Evolutionary conservation across 2,113 vertebrate species (phyloP).

Genomic region (Apodemus sylvaticus): DNA sequence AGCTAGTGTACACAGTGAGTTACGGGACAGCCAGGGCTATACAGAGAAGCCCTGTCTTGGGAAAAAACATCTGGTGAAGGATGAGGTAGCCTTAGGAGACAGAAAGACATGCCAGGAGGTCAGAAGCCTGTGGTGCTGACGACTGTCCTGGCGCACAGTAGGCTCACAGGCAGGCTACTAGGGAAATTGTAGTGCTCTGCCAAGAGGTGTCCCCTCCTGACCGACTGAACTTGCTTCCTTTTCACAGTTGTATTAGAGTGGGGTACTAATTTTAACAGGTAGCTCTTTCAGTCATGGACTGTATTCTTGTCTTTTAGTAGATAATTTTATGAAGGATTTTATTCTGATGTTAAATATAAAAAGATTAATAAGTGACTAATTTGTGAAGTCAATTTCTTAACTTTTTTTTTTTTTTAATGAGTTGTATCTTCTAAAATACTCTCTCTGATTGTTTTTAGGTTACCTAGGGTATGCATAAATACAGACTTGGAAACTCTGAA

Average conservation of each 20-base stretch:
- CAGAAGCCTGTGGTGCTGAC: background rate
- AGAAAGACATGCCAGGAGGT: rapidly evolving
- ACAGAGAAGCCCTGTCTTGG: background rate
- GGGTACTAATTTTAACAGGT: constrained; percentile 31
- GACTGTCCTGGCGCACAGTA: background rate
- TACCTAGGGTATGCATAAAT: constrained; percentile 87
- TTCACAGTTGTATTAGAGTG: constrained; percentile 65
- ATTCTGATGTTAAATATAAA: constrained; percentile 77
- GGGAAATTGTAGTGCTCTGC: background rate
- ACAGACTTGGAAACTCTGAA: constrained; percentile 86
- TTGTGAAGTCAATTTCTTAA: constrained; percentile 79
- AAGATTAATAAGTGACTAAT: constrained; percentile 77
- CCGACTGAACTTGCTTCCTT: constrained; percentile 25
- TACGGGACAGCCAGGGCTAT: background rate
- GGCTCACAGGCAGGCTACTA: background rate
- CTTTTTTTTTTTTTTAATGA: constrained; percentile 8
- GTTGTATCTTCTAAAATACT: constrained; percentile 82
- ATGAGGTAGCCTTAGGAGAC: background rate
- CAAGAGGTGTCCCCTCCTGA: constrained; percentile 27
- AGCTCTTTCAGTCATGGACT: constrained; percentile 52
- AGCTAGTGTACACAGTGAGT: background rate
- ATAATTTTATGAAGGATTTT: constrained; percentile 71
- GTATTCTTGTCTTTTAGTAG: constrained; percentile 65
- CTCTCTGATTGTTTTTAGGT: constrained; percentile 86
- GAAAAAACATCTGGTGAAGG: background rate